Evolutionary conservation across 2,113 vertebrate genomes (phyloP), one percentile per base, ranked within the genome.

Genomic region (Oplegnathus fasciatus): DNA sequence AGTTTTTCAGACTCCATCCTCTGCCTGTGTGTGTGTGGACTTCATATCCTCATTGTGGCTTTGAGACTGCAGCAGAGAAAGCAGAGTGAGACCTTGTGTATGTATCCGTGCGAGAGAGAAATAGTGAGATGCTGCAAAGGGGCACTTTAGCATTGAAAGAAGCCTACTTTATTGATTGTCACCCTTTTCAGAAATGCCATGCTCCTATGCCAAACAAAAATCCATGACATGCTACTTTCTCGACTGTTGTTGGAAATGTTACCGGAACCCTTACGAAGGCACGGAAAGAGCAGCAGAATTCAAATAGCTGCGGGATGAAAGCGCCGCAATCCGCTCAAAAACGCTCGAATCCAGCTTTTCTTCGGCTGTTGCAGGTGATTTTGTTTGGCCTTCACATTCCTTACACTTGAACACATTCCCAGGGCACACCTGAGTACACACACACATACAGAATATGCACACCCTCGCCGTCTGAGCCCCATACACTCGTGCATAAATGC

Each of bases 1-100:
- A 26, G 67, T 65, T 90, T 88, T 81, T 80, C 70, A 85, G 73
- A 70, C 69, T 71, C 62, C 24, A 48, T 80, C 62, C 57, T 67
- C 50, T 28, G 61, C 24, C 13, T 83, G 64, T 55, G 42, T 70
- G 44, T 37, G 40, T 61, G n/a, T 28, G 14, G 55, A 78, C 4
- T 61, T 48, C 37, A 60, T 5, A 71, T 24, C 32, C 14, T 74
- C 34, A 30, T 15, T 71, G 60, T 57, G 17, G 34, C 70, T 68
- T 40, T 37, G 42, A 78, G 48, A 1, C 34, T 71, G 64, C 30
- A 67, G 14, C 28, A 52, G 34, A 48, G 20, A 58, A 66, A 65
- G 54, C 69, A 37, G 28, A 83, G 32, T 4, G 20, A 44, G 30
- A 76, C 61, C 9, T 5, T 34, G n/a, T 57, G 24, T 18, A 15